A percentile compares a stretch with the other conserved stretches of the same genome.
phyloP scores from a whole-genome alignment of 2,113 vertebrate species.

The Anas platyrhynchos region DNA sequence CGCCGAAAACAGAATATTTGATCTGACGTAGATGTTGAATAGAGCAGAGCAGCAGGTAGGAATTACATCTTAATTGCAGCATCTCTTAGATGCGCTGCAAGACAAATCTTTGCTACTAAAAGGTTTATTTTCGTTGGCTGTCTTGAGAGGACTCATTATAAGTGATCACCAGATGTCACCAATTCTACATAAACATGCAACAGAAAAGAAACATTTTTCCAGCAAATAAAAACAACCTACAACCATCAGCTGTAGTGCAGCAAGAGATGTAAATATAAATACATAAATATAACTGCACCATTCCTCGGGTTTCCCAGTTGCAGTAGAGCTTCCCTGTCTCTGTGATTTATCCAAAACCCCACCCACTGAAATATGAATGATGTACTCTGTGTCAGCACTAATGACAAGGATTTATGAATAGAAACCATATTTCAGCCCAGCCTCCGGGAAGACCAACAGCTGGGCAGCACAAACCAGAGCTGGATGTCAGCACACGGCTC shows the following conservation, averaged over 20 bases:
- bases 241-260: neutral
- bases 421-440: neutral
- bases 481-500: neutral
- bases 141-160: constrained; percentile 23
- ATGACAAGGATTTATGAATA: neutral
- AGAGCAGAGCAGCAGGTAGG: neutral
- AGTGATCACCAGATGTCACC: constrained; percentile 51
- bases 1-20: neutral
- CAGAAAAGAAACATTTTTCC: neutral
- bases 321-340: neutral
- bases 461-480: neutral
- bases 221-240: neutral
- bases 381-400: neutral
- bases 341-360: neutral
- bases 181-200: constrained; percentile 29
- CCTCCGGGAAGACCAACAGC: neutral
- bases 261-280: neutral
- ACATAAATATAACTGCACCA: neutral
- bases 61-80: neutral
- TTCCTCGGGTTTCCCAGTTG: neutral
- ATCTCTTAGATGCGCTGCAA: fast-evolving
- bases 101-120: neutral
- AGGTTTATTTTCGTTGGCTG: neutral
- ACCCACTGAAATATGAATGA: neutral
- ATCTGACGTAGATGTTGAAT: neutral